Evolutionary conservation across 1,140 invertebrate species (phyloP), one percentile per base, ranked within the genome.

Genomic region (Panagrolaimus sp.): DNA sequence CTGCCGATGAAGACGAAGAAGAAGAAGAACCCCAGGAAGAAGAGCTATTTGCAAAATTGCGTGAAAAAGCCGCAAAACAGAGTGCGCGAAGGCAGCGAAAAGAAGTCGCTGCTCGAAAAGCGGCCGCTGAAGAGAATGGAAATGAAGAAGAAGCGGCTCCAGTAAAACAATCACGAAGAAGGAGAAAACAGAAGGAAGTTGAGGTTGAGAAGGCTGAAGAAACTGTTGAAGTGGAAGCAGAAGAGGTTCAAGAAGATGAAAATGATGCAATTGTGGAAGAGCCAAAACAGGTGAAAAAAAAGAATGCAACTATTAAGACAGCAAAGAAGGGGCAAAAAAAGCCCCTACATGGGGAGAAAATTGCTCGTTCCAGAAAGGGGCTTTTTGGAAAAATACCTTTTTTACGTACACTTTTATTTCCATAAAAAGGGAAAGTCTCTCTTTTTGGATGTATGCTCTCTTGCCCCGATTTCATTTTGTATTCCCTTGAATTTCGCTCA

Each of bases 21-120:
- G 71, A 76, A 43, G 46, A 63, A 26, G 74, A 76, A 26, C 44
- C 68, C 7, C 43, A 70, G 21, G 21, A 46, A 26, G 71, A 73
- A 67, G 43, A n/a, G 38, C 21, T 38, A 14, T 62, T 45, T 12
- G 15, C 52, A 5, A 15, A 26, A 28, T 47, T 71, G n/a, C 58
- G 32, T 17, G 71, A 73, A 28, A 73, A 73, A 43, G 70, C 71
- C 1, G 55, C 66, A n/a, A 46, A 63, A 26, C 48, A 72, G n/a
- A 48, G 45, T 17, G 69, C 43, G 2, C 43, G 63, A 17, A 58
- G 52, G 21, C 69, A 43, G 14, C 21, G 67, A 24, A 58, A 58
- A 63, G 24, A 68, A 17, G 26, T 24, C 26, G 47, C 67, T 52
- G 47, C 58, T 38, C 47, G 17, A 26, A 28, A 68, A 52, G 32